Conservation (phyloP, 2,113 vertebrate genomes). For the Dinomys branickii region DNA sequence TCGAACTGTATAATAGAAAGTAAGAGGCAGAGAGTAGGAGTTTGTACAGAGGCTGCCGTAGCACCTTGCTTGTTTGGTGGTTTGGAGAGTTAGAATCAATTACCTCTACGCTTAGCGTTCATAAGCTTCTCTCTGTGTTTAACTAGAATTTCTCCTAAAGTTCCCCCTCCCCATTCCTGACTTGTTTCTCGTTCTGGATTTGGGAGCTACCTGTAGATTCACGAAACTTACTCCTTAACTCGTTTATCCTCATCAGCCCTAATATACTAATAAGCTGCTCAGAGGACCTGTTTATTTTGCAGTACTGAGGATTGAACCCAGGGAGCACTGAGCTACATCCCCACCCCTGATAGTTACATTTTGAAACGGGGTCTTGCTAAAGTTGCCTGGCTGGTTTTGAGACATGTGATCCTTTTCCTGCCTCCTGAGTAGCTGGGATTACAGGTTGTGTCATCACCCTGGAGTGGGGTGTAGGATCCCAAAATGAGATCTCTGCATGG, state of each 20-base stretch:
- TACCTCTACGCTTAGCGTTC: not conserved
- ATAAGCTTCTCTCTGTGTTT: not conserved
- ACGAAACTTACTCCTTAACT: not conserved
- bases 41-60: not conserved
- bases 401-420: not conserved
- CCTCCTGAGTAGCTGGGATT: not conserved
- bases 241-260: not conserved
- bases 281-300: not conserved
- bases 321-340: not conserved
- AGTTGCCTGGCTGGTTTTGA: not conserved
- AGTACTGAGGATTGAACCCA: not conserved
- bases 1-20: not conserved
- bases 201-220: not conserved
- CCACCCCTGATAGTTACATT: not conserved
- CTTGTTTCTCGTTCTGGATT: not conserved
- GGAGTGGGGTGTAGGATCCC: not conserved
- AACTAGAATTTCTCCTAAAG: not conserved
- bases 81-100: not conserved
- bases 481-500: not conserved
- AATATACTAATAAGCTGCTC: not conserved
- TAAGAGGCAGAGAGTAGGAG: not conserved
- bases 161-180: too few species aligned
- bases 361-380: not conserved
- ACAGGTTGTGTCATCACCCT: not conserved
- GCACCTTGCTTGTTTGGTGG: not conserved